Base-by-base conservation (phyloP, 2,797 vertebrate species). In the Hapalemur alaotrensis region DNA sequence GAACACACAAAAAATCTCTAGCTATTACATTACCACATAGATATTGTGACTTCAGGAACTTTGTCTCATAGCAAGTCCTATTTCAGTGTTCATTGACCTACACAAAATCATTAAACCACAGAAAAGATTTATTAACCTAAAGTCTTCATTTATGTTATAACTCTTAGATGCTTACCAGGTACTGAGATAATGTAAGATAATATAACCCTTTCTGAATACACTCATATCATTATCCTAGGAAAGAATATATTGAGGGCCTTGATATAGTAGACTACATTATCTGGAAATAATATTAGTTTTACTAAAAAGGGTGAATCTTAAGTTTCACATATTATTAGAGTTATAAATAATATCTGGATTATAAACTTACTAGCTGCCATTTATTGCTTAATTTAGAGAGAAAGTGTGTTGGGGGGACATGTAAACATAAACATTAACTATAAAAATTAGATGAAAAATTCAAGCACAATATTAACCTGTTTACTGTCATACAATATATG, bases 131-230 rank as follows among this genome's bases (percentile, higher is more conserved):
- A 79, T 89, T 95, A 87, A 73, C 38, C n/a, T 57, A 46, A 85
- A 89, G 43, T 95, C 54, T 96, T 94, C 65, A 78, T 95, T 95
- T 94, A 96, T 73, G 72, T 90, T 46, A 69, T 57, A 95, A 93
- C 14, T 67, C 41, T 84, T 80, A 94, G 48, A 80, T 63, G 80
- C 48, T 86, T 81, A 80, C 43, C n/a, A 88, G 32, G 1, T 69
- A 82, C 8, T 57, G 35, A 54, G 35, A 14, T 57, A 96, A 79
- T 48, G 54, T 35, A 78, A 79, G 35, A 9, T 50, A 96, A 73
- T 48, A 61, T 23, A 84, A 82, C 0, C 2, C 13, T 86, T 96
- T 57, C 63, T 69, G 35, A 94, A 83, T 32, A 89, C 28, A 22
- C 7, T 50, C 5, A 30, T 70, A 20, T 65, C 79, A 94, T 76